A percentile compares a stretch with the other conserved stretches of the same genome.
Evolutionary conservation across 2,797 vertebrate genomes (phyloP).

Genomic region (Petrocephalus schoutedeni): DNA sequence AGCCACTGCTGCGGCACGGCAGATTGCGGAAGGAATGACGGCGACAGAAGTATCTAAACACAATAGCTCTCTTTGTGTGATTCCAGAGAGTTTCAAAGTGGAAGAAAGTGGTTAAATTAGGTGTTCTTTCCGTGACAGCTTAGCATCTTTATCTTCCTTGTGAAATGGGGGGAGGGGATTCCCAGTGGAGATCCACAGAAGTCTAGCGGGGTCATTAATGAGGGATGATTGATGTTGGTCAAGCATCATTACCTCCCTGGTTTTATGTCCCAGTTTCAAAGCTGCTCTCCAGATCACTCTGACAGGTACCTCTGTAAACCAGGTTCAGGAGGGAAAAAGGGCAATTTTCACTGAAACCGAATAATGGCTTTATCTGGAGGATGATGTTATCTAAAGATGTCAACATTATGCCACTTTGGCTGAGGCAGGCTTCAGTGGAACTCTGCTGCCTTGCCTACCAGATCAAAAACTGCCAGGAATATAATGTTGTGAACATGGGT

Average conservation of each 20-base stretch:
- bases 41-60: background rate
- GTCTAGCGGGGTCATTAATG: slow-evolving; percentile 27
- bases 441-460: background rate
- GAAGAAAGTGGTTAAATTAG: slow-evolving; percentile 32
- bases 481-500: background rate
- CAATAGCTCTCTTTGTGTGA: slow-evolving; percentile 18
- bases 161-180: slow-evolving; percentile 6
- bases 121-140: slow-evolving; percentile 20
- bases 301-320: slow-evolving; percentile 20
- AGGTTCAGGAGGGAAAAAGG: background rate
- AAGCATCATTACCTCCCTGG: slow-evolving; percentile 30
- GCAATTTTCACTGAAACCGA: slow-evolving; percentile 5
- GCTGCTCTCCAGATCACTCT: slow-evolving; percentile 2
- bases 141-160: slow-evolving; percentile 18
- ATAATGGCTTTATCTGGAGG: background rate
- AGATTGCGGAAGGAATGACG: background rate
- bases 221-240: slow-evolving; percentile 33
- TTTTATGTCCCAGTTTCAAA: slow-evolving; percentile 24
- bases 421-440: background rate
- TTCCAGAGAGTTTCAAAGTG: slow-evolving; percentile 21
- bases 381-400: background rate
- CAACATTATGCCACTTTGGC: background rate
- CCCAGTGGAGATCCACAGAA: slow-evolving; percentile 16
- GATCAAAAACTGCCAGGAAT: background rate
- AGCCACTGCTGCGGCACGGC: background rate